Base-by-base conservation (phyloP, 2,888 invertebrate species). In the Tenthredo distinguenda region DNA sequence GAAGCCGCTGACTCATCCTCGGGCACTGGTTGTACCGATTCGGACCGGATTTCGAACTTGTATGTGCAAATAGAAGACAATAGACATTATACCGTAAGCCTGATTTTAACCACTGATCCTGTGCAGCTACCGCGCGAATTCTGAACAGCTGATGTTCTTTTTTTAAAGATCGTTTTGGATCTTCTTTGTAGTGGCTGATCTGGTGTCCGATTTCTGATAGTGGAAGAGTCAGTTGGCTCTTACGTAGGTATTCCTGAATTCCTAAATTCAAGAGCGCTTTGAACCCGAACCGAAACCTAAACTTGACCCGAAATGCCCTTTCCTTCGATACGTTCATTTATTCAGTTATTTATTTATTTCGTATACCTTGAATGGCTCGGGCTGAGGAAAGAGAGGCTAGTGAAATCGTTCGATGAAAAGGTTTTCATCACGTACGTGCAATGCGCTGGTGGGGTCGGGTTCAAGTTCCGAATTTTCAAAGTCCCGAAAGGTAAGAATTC, bases 341-440 rank as follows among this genome's bases (percentile, higher is more conserved):
- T 55, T 77, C 12, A 77, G 55, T 77, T 31, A 34, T 55, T 77
- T 55, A n/a, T 34, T 77, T n/a, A 77, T 77, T 55, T 50, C 9
- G 15, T 50, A 26, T 26, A 31, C 15, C 26, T 10, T 21, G 77
- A 34, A 7, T 26, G 6, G 21, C 3, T 31, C 18, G 77, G 47
- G 47, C 12, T 47, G 4, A 3, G 15, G 47, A 47, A 31, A 43
- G 26, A 26, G 71, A 37, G 9, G 40, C 37, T n/a, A 37, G 37
- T n/a, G 37, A 37, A 71, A 37, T 71, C 37, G 71, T 37, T 71
- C 71, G 40, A 37, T 68, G 15, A 18, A 71, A 37, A 71, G 37
- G 7, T 26, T 31, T 31, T 68, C 31, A 26, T 68, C 34, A 15
- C 68, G 18, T 31, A 34, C 31, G 12, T 31, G 10, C 15, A 6